Base-by-base conservation (phyloP, 1,140 invertebrate genomes). In the Chrysomallon squamiferum region DNA sequence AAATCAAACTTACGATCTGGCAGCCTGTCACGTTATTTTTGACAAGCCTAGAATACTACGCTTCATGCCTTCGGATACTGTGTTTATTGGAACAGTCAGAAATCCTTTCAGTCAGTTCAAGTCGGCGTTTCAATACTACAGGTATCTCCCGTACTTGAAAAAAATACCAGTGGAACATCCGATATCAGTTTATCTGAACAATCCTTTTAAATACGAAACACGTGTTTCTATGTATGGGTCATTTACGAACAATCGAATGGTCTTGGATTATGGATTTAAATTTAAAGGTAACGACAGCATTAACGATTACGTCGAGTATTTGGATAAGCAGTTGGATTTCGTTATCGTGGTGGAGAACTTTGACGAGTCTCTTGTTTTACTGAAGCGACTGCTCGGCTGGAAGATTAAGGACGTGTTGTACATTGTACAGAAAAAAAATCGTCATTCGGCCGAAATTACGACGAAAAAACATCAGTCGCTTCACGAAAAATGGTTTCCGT, bases 261-360 rank as follows among this genome's bases (percentile, higher is more conserved):
- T 72, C 9, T 52, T 72, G 29, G 79, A 81, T 59, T 77, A 75
- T 30, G 70, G 70, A 9, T 60, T 41, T 27, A 57, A 57, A n/a
- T 29, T 35, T 6, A 15, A 22, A 15, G 57, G 29, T 13, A 65
- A 52, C 18, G 27, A 61, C 22, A 27, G 15, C 11, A 41, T 67
- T 2, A 3, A 50, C 6, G 50, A 49, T 18, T 71, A 65, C 22
- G 15, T 72, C 2, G 47, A 47, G 7, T 27, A 56, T 2, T 59
- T 87, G 2, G 84, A 87, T 9, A 52, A 60, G 5, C 68, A 81
- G 13, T 88, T 88, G 69, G 76, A 86, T 65, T 76, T 88, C 9
- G 81, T 88, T 25, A 80, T 88, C 83, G 79, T 88, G 7, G 75
- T 85, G 2, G 87, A 88, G 65, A 72, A 81, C 41, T 85, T 88